These are phyloP conservation scores for Cacoxenus indagator DNA, from an alignment of 2,888 invertebrate genomes.

Conservation along the genomic window DNA sequence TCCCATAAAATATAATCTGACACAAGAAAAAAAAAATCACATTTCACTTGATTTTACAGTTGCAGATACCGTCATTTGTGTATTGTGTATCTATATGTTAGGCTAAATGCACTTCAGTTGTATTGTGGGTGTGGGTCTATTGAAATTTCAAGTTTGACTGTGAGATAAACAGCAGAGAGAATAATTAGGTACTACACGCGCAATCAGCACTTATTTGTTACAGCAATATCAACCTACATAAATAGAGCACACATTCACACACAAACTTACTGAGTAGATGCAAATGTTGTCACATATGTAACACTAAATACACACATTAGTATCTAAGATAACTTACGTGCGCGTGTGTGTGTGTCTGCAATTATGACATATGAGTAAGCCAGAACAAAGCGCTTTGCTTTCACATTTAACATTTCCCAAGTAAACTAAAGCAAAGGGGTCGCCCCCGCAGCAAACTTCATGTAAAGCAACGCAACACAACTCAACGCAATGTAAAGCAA, in stretches of 20 bases:
- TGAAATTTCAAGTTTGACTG: neutral
- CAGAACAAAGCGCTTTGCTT: neutral
- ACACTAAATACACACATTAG: neutral
- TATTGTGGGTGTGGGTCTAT: neutral
- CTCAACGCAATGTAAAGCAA: neutral
- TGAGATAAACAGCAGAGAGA: neutral
- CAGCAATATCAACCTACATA: neutral
- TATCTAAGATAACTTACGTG: neutral
- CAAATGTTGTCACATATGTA: neutral
- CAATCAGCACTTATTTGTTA: conserved; percentile 12
- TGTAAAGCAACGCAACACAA: neutral
- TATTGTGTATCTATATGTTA: no score
- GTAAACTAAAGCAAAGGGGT: neutral
- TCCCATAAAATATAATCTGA: no score
- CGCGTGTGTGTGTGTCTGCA: neutral
- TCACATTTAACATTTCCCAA: neutral
- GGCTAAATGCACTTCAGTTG: no score
- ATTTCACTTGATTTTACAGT: no score
- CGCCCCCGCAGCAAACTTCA: neutral
- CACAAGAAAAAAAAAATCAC: no score
- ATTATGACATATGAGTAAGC: neutral
- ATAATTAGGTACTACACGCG: conserved; percentile 6
- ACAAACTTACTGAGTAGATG: neutral
- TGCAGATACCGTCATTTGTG: no score
- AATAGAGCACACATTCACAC: neutral